These are phyloP conservation scores for Argyrosomus japonicus DNA, from an alignment of 2,113 vertebrate species.

Conservation along the genomic window DNA sequence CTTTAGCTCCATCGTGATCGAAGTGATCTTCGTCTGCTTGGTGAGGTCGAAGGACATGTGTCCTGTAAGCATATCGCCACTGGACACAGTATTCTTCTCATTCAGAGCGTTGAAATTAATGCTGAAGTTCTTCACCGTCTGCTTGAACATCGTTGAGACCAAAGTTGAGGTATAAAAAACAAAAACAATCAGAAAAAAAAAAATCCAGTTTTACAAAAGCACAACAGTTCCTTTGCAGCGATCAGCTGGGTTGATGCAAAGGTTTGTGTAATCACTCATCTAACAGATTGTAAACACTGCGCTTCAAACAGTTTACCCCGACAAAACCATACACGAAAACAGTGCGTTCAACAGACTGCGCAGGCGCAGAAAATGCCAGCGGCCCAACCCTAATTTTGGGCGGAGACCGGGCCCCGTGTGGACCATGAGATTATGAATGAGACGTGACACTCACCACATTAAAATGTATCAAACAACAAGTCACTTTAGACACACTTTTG, in stretches of 20 bases:
- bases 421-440: no score
- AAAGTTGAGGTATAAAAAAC: no score
- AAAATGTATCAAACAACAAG: no score
- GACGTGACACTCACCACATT: no score
- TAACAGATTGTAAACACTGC: no score
- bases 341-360: no score
- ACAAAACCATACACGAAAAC: no score
- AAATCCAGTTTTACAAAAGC: background rate
- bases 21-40: slow-evolving; percentile 52
- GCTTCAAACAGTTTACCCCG: no score
- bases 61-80: slow-evolving; percentile 54
- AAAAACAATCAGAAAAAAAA: background rate
- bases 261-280: background rate
- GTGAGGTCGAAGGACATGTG: slow-evolving; percentile 59
- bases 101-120: slow-evolving; percentile 49
- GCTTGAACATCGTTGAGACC: slow-evolving; percentile 47
- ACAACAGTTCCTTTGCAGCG: background rate
- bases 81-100: background rate
- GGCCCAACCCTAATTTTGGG: no score
- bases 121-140: slow-evolving; percentile 54
- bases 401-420: no score
- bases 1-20: slow-evolving; percentile 22
- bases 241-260: background rate
- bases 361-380: no score
- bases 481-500: no score